Base-by-base conservation (phyloP, 2,888 invertebrate genomes). In the Rhaphigaster nebulosa region DNA sequence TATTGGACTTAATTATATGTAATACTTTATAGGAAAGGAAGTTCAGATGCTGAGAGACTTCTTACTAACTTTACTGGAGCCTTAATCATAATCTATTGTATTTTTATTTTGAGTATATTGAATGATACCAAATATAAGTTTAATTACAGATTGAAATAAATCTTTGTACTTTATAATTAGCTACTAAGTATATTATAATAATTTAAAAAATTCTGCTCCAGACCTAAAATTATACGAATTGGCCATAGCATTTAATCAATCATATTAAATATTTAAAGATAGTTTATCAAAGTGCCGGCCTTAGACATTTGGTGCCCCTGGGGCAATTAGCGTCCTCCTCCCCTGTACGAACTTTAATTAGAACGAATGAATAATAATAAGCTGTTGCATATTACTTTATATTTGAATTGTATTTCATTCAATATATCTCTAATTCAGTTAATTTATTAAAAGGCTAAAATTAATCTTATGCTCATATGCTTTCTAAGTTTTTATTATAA, bases 61-160 rank as follows among this genome's bases (percentile, higher is more conserved):
- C 50, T 90, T 23, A 52, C 29, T 54, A 90, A 90, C 54, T 87
- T 90, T 38, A 90, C 87, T n/a, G 90, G 90, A 84, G 54, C 41
- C 6, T 87, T 54, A 29, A 20, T 90, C 34, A 56, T 90, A 45
- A 34, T 90, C 15, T 70, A 65, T 34, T 52, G 84, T 84, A 45
- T 90, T 84, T 54, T 84, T 20, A 70, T 90, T 26, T n/a, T 90
- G 20, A 8, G 29, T 38, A 56, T 90, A 34, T 60, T 90, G 6
- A 84, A 29, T 56, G 60, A 54, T 12, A 13, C n/a, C 34, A 87
- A n/a, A 50, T 90, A 90, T 56, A 87, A 41, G n/a, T 90, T 89
- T 89, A 76, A 38, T 89, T 89, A 41, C 45, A 45, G 89, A 50
- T 34, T 45, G 52, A 87, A 29, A 87, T 87, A 87, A 29, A 87